phyloP scores from a whole-genome alignment of 2,113 vertebrate species.

The Rhynchomys soricoides region DNA sequence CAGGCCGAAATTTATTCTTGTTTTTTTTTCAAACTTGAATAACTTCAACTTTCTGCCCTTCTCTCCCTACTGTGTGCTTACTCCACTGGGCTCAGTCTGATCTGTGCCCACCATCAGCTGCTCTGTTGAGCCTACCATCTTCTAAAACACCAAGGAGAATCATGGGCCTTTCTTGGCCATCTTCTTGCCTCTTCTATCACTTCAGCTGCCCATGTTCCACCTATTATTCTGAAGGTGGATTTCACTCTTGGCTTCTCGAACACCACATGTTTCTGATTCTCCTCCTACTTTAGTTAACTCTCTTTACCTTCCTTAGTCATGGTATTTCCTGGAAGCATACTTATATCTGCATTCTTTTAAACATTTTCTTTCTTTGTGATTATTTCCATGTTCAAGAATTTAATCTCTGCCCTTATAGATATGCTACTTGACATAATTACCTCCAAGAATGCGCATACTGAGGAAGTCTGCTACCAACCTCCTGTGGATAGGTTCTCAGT shows the following conservation, averaged over 20 bases:
- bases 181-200: neutral
- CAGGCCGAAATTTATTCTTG: neutral
- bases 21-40: neutral
- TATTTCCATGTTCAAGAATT: neutral
- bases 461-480: neutral
- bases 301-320: neutral
- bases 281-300: neutral
- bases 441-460: neutral
- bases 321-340: neutral
- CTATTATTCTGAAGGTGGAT: neutral
- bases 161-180: neutral
- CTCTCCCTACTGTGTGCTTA: neutral
- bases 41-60: neutral
- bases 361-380: neutral
- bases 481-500: neutral
- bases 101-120: accelerated
- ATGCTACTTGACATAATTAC: neutral
- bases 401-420: neutral
- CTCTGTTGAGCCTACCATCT: neutral
- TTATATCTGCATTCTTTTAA: neutral
- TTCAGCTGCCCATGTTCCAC: neutral
- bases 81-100: neutral
- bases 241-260: neutral
- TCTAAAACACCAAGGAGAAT: neutral
- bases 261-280: neutral